Percentiles rank a stretch among this genome's conserved stretches.
phyloP scores from a whole-genome alignment of 1,140 invertebrate species.

The Oryzaephilus surinamensis region DNA sequence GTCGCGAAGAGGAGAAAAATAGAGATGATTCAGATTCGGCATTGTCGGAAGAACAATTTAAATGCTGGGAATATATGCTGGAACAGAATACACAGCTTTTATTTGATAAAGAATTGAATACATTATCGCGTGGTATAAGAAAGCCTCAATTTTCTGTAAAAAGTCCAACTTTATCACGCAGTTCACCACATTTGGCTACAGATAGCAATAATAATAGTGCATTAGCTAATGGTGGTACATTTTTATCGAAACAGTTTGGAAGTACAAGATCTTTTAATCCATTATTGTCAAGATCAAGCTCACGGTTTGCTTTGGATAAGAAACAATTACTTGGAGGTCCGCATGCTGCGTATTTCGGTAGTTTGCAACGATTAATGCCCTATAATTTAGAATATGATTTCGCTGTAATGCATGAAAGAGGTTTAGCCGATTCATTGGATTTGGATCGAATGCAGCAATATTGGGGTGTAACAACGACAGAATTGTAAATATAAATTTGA shows the following conservation, averaged over 20 bases:
- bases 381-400: constrained; percentile 78
- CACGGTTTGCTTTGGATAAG: constrained; percentile 32
- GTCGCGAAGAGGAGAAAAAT: constrained; percentile 41
- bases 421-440: constrained; percentile 58
- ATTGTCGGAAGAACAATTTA: constrained; percentile 73
- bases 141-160: constrained; percentile 38
- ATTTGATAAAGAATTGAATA: constrained; percentile 80
- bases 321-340: constrained; percentile 57
- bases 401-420: constrained; percentile 65
- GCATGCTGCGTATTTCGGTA: constrained; percentile 77
- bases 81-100: constrained; percentile 81
- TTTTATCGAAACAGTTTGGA: constrained; percentile 65
- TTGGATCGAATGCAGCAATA: constrained; percentile 76
- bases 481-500: constrained; percentile 58
- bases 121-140: constrained; percentile 50
- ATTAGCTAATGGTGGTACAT: constrained; percentile 34
- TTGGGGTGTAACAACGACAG: constrained; percentile 77
- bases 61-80: constrained; percentile 88
- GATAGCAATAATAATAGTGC: constrained; percentile 30
- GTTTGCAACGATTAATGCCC: constrained; percentile 69
- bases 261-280: constrained; percentile 64
- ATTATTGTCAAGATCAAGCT: constrained; percentile 33
- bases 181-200: constrained; percentile 46
- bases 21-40: constrained; percentile 48
- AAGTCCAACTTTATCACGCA: constrained; percentile 43